phyloP scores from a whole-genome alignment of 2,113 vertebrate genomes.

The Neoarius graeffei region DNA sequence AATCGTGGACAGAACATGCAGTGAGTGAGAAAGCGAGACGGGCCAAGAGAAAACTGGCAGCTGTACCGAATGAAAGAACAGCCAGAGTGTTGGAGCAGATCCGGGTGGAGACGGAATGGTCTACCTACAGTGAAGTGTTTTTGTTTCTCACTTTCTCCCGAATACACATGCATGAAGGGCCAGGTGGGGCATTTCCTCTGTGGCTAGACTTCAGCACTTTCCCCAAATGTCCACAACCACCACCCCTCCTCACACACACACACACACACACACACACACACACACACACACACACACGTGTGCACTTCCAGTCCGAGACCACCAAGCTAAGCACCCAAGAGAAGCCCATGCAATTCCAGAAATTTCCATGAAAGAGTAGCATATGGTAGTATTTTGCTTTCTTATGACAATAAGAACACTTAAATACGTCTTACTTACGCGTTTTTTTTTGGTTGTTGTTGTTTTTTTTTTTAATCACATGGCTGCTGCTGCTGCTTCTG shows the following conservation, averaged over 20 bases:
- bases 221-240: constrained; percentile 35
- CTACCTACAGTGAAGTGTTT: constrained; percentile 59
- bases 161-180: constrained; percentile 43
- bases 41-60: constrained; percentile 27
- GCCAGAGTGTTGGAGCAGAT: constrained; percentile 28
- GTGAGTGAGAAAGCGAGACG: not conserved
- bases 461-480: not conserved
- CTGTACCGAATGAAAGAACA: constrained; percentile 25
- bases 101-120: constrained; percentile 50
- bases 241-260: constrained; percentile 36
- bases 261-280: constrained; percentile 22
- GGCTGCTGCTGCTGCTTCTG: not conserved
- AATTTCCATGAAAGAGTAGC: constrained; percentile 27
- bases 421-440: constrained; percentile 3
- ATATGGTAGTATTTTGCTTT: constrained; percentile 28
- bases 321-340: constrained; percentile 48
- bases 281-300: constrained; percentile 29
- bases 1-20: constrained; percentile 30
- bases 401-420: constrained; percentile 1
- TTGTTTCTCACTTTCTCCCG: constrained; percentile 49
- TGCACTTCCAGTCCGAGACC: constrained; percentile 24
- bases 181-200: constrained; percentile 55
- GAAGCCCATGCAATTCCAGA: constrained; percentile 30
- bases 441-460: no score
- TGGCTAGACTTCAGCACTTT: constrained; percentile 49